phyloP scores from a whole-genome alignment of 2,888 invertebrate species.

The Aricia artaxerxes region DNA sequence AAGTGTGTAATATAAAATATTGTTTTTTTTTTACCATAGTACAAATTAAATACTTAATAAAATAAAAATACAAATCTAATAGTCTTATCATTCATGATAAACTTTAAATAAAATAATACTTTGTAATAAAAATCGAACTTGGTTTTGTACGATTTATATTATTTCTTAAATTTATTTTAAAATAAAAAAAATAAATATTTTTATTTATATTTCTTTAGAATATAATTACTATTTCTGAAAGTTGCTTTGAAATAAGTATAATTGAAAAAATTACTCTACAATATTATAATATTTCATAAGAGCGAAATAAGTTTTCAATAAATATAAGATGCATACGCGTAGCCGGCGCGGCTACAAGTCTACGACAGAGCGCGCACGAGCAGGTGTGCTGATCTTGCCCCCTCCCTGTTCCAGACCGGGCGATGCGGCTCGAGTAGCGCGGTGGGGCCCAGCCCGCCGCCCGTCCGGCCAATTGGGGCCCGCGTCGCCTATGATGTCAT shows the following conservation, averaged over 20 bases:
- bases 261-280: background rate
- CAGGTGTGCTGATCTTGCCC: slow-evolving; percentile 72
- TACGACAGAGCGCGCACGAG: slow-evolving; percentile 50
- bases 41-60: too few species aligned
- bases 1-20: too few species aligned
- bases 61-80: too few species aligned
- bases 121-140: too few species aligned
- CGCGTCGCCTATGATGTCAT: slow-evolving; percentile 96
- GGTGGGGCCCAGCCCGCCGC: slow-evolving; percentile 81
- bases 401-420: slow-evolving; percentile 77
- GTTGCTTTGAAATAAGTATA: slow-evolving; percentile 25
- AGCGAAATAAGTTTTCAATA: background rate
- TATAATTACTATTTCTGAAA: slow-evolving; percentile 33
- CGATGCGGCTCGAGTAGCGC: slow-evolving; percentile 76
- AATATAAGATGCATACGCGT: slow-evolving; percentile 28
- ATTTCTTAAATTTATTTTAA: background rate
- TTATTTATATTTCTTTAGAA: background rate
- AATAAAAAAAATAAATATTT: too few species aligned
- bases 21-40: too few species aligned
- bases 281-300: background rate
- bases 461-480: slow-evolving; percentile 89
- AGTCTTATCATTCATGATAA: too few species aligned
- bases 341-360: slow-evolving; percentile 33
- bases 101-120: too few species aligned
- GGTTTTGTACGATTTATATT: background rate